These are phyloP conservation scores for Notothenia rossii DNA, from an alignment of 2,113 vertebrate species.

Conservation along the genomic window DNA sequence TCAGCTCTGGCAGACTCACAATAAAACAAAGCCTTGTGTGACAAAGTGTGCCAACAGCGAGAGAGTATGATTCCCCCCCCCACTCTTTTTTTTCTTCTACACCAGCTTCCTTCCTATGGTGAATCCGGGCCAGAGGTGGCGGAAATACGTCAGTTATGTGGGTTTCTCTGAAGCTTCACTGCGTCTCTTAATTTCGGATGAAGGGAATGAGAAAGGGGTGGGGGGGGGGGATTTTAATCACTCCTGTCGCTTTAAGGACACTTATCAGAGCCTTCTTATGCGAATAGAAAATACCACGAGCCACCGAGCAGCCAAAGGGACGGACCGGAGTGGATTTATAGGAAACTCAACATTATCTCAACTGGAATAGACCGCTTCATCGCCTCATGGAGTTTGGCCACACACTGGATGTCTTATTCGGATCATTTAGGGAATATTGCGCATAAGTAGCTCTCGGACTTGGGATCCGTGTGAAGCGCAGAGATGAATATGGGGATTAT, in stretches of 20 bases:
- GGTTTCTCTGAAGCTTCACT: constrained; percentile 79
- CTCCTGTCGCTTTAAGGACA: constrained; percentile 88
- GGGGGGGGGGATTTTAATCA: constrained; percentile 80
- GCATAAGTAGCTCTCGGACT: constrained; percentile 79
- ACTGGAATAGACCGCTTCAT: constrained; percentile 75
- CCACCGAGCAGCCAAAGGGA: constrained; percentile 70
- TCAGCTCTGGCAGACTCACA: constrained; percentile 49
- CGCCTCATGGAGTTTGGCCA: constrained; percentile 77
- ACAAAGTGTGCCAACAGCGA: constrained; percentile 57
- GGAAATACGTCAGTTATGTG: constrained; percentile 91
- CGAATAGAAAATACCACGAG: constrained; percentile 78
- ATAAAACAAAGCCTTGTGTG: constrained; percentile 59
- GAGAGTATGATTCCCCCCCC: constrained; percentile 33
- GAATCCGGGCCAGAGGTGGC: constrained; percentile 81
- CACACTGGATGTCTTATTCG: constrained; percentile 70
- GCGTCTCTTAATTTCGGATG: constrained; percentile 84
- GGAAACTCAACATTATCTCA: constrained; percentile 75
- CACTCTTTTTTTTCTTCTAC: constrained; percentile 51
- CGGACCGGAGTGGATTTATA: constrained; percentile 79
- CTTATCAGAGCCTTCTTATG: constrained; percentile 84
- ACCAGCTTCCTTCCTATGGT: constrained; percentile 85
- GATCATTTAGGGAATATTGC: constrained; percentile 78
- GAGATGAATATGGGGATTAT: constrained; percentile 72
- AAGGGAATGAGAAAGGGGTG: constrained; percentile 68
- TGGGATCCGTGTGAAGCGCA: constrained; percentile 71